Conservation (phyloP, 2,113 vertebrate genomes). For the Gila orcuttii region DNA sequence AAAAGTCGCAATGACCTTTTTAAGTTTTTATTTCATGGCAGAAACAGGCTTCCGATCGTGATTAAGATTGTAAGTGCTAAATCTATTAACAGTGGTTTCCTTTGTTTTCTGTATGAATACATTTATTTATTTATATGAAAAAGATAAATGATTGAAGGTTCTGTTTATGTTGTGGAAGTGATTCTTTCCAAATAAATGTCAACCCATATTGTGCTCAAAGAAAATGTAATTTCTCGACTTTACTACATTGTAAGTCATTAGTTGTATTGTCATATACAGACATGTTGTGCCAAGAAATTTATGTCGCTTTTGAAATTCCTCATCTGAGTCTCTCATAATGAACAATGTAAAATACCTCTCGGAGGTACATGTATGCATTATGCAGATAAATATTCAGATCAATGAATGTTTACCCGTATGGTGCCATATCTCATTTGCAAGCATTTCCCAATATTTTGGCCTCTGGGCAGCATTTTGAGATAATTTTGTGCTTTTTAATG, state of each 20-base stretch:
- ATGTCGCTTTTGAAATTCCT: slow-evolving; percentile 7
- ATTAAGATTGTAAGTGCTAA: not conserved
- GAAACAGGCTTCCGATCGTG: not conserved
- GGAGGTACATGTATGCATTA: slow-evolving; percentile 1
- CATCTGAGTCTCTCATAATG: slow-evolving; percentile 11
- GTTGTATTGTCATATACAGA: not conserved
- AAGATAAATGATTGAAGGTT: not conserved
- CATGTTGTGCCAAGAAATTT: not conserved
- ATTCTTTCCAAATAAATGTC: not conserved
- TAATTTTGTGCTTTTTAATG: slow-evolving; percentile 37
- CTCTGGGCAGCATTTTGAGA: slow-evolving; percentile 10
- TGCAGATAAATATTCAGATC: slow-evolving; percentile 46
- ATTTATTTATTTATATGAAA: not conserved
- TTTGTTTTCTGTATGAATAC: not conserved
- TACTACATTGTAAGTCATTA: not conserved
- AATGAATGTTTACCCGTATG: slow-evolving; percentile 31
- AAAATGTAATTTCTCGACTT: not conserved
- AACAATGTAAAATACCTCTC: slow-evolving; percentile 9
- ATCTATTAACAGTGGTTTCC: not conserved
- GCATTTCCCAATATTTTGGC: slow-evolving; percentile 31
- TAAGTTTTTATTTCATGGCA: not conserved
- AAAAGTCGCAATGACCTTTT: not conserved
- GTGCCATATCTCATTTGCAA: slow-evolving; percentile 31
- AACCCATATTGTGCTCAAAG: not conserved
- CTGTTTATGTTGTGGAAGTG: not conserved